These are phyloP conservation scores for Pandemis heparana DNA, from an alignment of 2,888 invertebrate genomes.

Conservation along the genomic window DNA sequence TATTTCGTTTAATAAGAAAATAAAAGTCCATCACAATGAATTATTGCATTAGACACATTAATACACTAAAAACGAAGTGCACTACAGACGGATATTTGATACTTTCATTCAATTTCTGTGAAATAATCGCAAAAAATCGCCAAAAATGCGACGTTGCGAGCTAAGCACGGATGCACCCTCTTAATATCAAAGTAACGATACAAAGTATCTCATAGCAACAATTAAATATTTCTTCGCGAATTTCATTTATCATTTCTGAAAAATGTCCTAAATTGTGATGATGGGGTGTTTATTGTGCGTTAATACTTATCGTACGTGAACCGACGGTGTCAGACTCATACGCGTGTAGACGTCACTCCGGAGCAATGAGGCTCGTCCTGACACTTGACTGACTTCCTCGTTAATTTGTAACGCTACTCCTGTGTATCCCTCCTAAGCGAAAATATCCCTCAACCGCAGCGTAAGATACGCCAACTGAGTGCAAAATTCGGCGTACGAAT, in stretches of 20 bases:
- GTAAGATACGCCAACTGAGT: slow-evolving; percentile 50
- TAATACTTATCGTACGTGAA: slow-evolving; percentile 30
- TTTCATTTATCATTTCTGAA: background rate
- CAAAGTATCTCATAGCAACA: background rate
- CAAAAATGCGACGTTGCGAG: no score
- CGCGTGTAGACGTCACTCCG: slow-evolving; percentile 59
- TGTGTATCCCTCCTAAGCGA: slow-evolving; percentile 57
- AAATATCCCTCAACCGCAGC: slow-evolving; percentile 61
- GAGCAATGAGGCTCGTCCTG: slow-evolving; percentile 66
- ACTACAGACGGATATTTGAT: no score
- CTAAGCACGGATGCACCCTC: no score
- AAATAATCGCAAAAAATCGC: no score
- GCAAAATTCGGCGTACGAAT: slow-evolving; percentile 52
- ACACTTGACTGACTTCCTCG: slow-evolving; percentile 79
- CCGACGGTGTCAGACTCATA: slow-evolving; percentile 58
- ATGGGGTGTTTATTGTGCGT: slow-evolving; percentile 25
- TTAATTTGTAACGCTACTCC: slow-evolving; percentile 79
- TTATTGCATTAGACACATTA: no score
- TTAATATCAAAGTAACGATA: slow-evolving; percentile 1
- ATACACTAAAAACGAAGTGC: no score
- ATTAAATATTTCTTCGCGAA: background rate
- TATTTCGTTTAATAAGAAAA: no score
- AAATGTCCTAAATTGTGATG: slow-evolving; percentile 11
- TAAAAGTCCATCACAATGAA: no score
- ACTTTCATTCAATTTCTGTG: no score